Conservation (phyloP, 2,888 invertebrate genomes). For the Leptura quadrifasciata region DNA sequence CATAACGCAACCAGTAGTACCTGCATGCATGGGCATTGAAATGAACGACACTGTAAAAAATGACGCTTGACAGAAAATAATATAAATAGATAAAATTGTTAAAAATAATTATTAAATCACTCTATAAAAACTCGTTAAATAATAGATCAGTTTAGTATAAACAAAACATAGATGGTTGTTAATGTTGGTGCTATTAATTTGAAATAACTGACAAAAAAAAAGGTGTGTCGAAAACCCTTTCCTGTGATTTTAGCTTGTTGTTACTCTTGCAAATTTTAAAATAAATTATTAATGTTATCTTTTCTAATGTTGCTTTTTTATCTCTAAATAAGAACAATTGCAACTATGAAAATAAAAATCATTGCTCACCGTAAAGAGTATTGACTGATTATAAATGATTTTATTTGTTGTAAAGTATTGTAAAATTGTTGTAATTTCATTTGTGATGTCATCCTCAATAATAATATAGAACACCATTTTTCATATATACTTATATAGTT, state of each 20-base stretch:
- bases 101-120: neutral
- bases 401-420: slow-evolving; percentile 34
- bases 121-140: too few relatives aligned
- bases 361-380: slow-evolving; percentile 51
- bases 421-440: slow-evolving; percentile 35
- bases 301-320: slow-evolving; percentile 52
- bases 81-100: neutral
- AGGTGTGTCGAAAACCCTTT: slow-evolving; percentile 60
- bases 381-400: slow-evolving; percentile 49
- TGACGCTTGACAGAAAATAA: too few relatives aligned
- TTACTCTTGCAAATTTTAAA: slow-evolving; percentile 70
- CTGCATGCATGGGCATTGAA: too few relatives aligned
- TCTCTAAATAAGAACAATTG: slow-evolving; percentile 43
- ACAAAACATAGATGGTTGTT: slow-evolving; percentile 1
- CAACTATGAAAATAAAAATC: slow-evolving; percentile 36
- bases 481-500: slow-evolving; percentile 39
- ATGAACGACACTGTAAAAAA: too few relatives aligned
- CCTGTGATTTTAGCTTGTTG: slow-evolving; percentile 72
- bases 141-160: too few relatives aligned
- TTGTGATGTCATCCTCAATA: slow-evolving; percentile 38
- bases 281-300: slow-evolving; percentile 57
- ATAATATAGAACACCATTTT: slow-evolving; percentile 45
- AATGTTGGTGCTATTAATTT: slow-evolving; percentile 40
- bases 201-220: slow-evolving; percentile 39
- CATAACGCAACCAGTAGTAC: too few relatives aligned